Evolutionary conservation across 2,113 vertebrate genomes (phyloP).

Genomic region (Sinocyclocheilus grahami): DNA sequence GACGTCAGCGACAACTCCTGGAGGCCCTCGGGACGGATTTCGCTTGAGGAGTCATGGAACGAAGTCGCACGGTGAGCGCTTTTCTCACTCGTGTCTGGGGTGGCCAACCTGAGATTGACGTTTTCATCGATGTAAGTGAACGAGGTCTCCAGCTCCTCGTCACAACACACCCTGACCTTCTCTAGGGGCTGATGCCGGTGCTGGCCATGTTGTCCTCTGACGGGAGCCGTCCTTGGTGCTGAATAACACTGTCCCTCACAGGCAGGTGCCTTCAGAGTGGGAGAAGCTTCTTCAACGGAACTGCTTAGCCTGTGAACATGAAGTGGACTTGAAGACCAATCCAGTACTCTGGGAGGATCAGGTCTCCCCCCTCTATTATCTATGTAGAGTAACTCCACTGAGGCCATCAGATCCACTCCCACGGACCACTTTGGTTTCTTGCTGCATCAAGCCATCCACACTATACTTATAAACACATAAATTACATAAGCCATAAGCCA

Average conservation of each 20-base stretch:
- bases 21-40: slow-evolving; percentile 74
- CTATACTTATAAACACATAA: slow-evolving; percentile 65
- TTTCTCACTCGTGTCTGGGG: slow-evolving; percentile 68
- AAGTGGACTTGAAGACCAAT: slow-evolving; percentile 69
- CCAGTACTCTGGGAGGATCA: slow-evolving; percentile 59
- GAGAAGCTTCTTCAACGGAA: slow-evolving; percentile 63
- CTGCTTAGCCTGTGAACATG: slow-evolving; percentile 61
- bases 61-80: slow-evolving; percentile 59
- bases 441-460: slow-evolving; percentile 63
- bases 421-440: slow-evolving; percentile 58
- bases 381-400: slow-evolving; percentile 81
- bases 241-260: slow-evolving; percentile 70
- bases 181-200: slow-evolving; percentile 61
- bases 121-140: slow-evolving; percentile 91
- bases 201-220: slow-evolving; percentile 62
- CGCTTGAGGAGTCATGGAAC: slow-evolving; percentile 70
- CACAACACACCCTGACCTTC: slow-evolving; percentile 83
- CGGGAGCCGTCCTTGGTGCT: slow-evolving; percentile 67
- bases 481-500: not conserved
- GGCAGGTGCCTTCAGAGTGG: slow-evolving; percentile 52
- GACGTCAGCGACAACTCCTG: slow-evolving; percentile 87
- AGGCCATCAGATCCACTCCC: slow-evolving; percentile 74
- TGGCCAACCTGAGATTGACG: slow-evolving; percentile 83
- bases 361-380: slow-evolving; percentile 70
- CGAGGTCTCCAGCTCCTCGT: slow-evolving; percentile 89